A percentile compares a stretch with the other conserved stretches of the same genome.
Evolutionary conservation across 2,888 invertebrate genomes (phyloP).

Genomic region (Melanostoma scalare): DNA sequence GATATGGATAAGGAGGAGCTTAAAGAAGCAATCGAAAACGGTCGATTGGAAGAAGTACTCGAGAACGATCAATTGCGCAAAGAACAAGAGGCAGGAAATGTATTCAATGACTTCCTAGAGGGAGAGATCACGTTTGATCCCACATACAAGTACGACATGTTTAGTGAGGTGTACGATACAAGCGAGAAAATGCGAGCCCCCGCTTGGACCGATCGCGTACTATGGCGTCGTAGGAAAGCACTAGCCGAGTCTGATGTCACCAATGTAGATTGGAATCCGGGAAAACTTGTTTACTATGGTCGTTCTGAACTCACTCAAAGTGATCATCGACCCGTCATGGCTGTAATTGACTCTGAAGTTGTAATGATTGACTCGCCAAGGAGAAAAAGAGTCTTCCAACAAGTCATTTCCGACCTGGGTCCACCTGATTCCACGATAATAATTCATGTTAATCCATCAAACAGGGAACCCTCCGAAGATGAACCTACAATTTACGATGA

Average conservation of each 20-base stretch:
- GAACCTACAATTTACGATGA: constrained; percentile 89
- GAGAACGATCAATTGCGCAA: constrained; percentile 93
- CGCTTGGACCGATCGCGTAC: constrained; percentile 98
- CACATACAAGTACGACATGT: constrained; percentile 99
- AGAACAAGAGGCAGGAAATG: constrained; percentile 90
- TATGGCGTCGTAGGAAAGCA: constrained; percentile 93
- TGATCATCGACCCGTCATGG: constrained; percentile 98
- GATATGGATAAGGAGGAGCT: constrained; percentile 97
- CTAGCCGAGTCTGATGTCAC: constrained; percentile 86
- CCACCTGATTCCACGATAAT: constrained; percentile 98
- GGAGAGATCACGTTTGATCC: constrained; percentile 96
- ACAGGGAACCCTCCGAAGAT: constrained; percentile 83
- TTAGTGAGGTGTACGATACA: constrained; percentile 99
- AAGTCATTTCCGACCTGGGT: constrained; percentile 93
- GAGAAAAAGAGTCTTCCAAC: constrained; percentile 91
- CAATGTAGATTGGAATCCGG: constrained; percentile 87
- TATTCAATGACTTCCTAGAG: constrained; percentile 96
- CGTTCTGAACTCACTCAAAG: constrained; percentile 96
- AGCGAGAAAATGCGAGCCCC: constrained; percentile 98
- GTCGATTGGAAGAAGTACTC: constrained; percentile 87
- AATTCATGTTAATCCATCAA: constrained; percentile 84
- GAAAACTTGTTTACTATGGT: constrained; percentile 93
- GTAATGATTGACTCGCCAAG: constrained; percentile 89
- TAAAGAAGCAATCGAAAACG: constrained; percentile 88
- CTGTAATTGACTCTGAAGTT: constrained; percentile 93